phyloP scores from a whole-genome alignment of 2,113 vertebrate species.

The Podarcis muralis region DNA sequence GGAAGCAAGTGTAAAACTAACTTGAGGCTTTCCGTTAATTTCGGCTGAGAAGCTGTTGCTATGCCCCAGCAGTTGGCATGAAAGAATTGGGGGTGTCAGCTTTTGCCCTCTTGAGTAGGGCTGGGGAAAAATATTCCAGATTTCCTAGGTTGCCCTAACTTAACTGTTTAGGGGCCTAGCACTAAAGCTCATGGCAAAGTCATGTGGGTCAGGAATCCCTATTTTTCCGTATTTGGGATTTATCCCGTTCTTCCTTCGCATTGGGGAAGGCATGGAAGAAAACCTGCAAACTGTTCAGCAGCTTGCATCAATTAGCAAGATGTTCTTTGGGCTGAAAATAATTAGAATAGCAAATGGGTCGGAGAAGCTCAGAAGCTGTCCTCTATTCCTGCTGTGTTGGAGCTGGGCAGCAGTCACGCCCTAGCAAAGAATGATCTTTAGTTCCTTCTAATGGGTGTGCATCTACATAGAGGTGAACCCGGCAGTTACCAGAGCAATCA shows the following conservation, averaged over 20 bases:
- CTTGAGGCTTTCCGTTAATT: neutral
- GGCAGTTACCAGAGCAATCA: neutral
- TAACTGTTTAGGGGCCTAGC: neutral
- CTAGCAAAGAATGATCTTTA: neutral
- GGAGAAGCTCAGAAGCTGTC: neutral
- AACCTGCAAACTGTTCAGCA: neutral
- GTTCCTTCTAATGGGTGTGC: neutral
- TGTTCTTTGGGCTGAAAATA: neutral
- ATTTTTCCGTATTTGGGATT: neutral
- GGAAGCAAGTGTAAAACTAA: neutral
- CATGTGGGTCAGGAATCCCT: no score
- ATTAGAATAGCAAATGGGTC: neutral
- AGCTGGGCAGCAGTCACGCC: neutral
- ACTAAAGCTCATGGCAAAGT: neutral
- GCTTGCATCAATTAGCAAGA: neutral
- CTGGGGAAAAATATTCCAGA: neutral
- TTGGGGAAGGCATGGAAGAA: neutral
- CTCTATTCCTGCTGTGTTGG: neutral
- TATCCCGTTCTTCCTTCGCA: neutral
- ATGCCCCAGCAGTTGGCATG: neutral
- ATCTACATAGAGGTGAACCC: neutral
- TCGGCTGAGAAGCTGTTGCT: neutral
- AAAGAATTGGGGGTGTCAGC: neutral
- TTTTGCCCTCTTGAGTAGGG: neutral
- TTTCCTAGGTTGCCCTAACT: neutral